Base-by-base conservation (phyloP, 1,140 invertebrate species). In the Eubasilissa regina region DNA sequence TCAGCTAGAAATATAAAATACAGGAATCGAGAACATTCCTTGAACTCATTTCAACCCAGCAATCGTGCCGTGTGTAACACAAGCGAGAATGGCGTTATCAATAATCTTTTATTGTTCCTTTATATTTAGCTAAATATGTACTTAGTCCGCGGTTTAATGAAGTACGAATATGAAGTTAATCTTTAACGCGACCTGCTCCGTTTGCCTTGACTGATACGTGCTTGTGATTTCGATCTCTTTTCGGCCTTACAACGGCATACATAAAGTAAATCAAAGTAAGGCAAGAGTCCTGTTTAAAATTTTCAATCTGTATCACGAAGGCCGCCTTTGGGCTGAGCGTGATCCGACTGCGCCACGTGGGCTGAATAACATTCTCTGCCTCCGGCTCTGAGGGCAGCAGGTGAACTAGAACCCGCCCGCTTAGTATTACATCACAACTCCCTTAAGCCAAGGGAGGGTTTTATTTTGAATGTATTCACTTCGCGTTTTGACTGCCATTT, bases 151-250 rank as follows among this genome's bases (percentile, higher is more conserved):
- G 17, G 17, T 58, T 55, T 13, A 64, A 64, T 64, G 60, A 43
- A 64, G 35, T 64, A n/a, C 35, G 35, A 64, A 64, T 64, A 6
- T 19, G 35, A 44, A 25, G 10, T 43, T 64, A 13, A 64, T 62
- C 58, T 21, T 62, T 21, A 12, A 21, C 58, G 13, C 21, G 21
- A 64, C 13, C n/a, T 51, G 48, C n/a, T 51, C 48, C 9, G 10
- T 44, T 64, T 64, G 35, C 25, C 60, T 64, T 64, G 60, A 64
- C 19, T 64, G 19, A 35, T 19, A 64, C 60, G 60, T 64, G 25
- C 12, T 64, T 12, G 19, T 43, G 60, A 64, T 64, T 64, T 13
- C 60, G 1, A 64, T 64, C 60, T 64, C 21, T 62, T 21, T 64
- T 25, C 60, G 60, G 35, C 60, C 60, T 64, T 64, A 1, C 6